These are phyloP conservation scores for Hippoglossus hippoglossus DNA, from an alignment of 2,797 vertebrate species.

Conservation along the genomic window DNA sequence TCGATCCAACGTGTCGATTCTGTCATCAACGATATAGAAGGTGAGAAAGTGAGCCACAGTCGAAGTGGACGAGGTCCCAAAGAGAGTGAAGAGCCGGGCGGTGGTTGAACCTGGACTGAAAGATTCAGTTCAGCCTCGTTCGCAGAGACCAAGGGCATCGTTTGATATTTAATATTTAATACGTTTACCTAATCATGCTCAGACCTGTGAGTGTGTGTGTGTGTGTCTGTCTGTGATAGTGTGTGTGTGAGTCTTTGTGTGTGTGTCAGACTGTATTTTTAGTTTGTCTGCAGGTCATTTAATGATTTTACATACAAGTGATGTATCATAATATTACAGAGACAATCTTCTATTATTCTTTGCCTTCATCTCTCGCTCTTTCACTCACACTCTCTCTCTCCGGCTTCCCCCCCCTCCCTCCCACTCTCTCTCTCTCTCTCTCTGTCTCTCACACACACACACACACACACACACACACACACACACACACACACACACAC, in stretches of 20 bases:
- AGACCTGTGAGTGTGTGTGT: constrained; percentile 12
- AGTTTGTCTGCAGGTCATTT: constrained; percentile 59
- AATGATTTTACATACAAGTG: constrained; percentile 67
- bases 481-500: constrained; percentile 9
- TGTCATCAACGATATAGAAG: too few relatives aligned
- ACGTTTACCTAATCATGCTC: constrained; percentile 58
- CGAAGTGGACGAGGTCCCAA: background rate
- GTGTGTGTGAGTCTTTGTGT: constrained; percentile 28
- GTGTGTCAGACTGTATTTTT: constrained; percentile 28
- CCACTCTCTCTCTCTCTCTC: background rate
- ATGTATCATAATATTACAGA: constrained; percentile 70
- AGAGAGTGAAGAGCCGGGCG: too few relatives aligned
- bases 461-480: constrained; percentile 4
- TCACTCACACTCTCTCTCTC: background rate
- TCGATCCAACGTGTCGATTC: too few relatives aligned
- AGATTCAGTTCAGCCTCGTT: too few relatives aligned
- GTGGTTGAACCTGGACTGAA: too few relatives aligned
- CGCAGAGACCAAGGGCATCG: constrained; percentile 42
- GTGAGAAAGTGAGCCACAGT: background rate
- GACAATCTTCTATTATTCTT: constrained; percentile 57
- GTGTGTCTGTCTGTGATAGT: constrained; percentile 18
- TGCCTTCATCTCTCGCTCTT: constrained; percentile 22
- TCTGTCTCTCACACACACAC: constrained; percentile 14
- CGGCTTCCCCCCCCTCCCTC: background rate
- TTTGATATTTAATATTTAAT: constrained; percentile 68